Evolutionary conservation across 2,113 vertebrate species (phyloP).

Genomic region (Monopterus albus): DNA sequence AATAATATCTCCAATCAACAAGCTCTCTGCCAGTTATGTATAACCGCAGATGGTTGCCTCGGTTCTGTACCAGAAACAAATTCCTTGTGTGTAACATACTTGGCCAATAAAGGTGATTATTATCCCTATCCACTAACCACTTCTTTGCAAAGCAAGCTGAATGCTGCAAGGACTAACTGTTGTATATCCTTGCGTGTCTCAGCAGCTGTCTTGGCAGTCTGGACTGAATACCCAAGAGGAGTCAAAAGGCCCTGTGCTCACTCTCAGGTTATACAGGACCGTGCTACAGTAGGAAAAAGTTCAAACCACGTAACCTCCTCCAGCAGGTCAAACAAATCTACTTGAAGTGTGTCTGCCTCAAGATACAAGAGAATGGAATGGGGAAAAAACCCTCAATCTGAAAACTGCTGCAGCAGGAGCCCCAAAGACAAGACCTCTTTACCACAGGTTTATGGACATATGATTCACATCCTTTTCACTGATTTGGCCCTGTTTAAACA

Average conservation of each 20-base stretch:
- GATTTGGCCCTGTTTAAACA: neutral
- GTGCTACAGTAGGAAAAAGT: slow-evolving; percentile 36
- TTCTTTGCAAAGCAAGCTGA: slow-evolving; percentile 12
- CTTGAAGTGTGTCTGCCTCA: slow-evolving; percentile 38
- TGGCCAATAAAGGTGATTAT: too few relatives aligned
- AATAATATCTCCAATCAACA: slow-evolving; percentile 8
- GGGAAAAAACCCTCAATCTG: slow-evolving; percentile 28
- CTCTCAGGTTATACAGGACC: slow-evolving; percentile 39
- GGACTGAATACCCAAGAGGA: slow-evolving; percentile 42
- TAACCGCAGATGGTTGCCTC: too few relatives aligned
- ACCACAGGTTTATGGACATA: neutral
- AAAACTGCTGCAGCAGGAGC: slow-evolving; percentile 24
- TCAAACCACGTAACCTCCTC: slow-evolving; percentile 35
- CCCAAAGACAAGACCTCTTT: neutral
- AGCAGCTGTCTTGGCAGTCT: slow-evolving; percentile 52
- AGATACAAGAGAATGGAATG: neutral
- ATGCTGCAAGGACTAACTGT: slow-evolving; percentile 3
- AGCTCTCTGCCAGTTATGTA: too few relatives aligned
- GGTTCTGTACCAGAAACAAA: too few relatives aligned
- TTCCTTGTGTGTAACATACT: too few relatives aligned
- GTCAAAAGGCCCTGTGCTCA: slow-evolving; percentile 24
- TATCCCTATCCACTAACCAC: too few relatives aligned
- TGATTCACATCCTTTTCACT: neutral
- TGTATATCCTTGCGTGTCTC: slow-evolving; percentile 25
- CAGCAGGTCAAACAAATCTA: slow-evolving; percentile 50